Base-by-base conservation (phyloP, 2,888 invertebrate genomes). In the Lithophane socia region DNA sequence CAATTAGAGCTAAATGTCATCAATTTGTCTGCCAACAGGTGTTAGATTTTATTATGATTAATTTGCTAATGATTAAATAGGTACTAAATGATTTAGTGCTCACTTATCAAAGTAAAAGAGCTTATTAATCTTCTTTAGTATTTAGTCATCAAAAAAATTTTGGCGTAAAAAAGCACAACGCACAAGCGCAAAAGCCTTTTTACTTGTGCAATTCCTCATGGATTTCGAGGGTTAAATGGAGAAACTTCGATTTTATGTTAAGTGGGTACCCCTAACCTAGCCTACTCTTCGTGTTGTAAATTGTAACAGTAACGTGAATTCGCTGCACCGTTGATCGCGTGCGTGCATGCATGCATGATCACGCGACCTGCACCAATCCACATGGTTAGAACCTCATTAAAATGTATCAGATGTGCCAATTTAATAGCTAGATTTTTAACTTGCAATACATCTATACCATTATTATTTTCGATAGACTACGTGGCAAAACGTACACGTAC, bases 381-480 rank as follows among this genome's bases (percentile, higher is more conserved):
- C 68, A 60, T 79, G 52, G 29, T 44, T 58, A 37, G 2, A 60
- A 42, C 4, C 54, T n/a, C 79, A 78, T 79, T 79, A 29, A 67
- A 63, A 73, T 78, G 79, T 67, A 79, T 79, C 66, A 73, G 78
- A 65, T 79, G 44, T 21, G 37, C 29, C 2, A 24, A 37, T 52
- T 73, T 8, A 37, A 16, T 56, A 67, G 52, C 13, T 29, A 52
- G 63, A 64, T 79, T 67, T 54, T 79, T 24, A 68, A 76, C 29
- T 8, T 18, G 9, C 29, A 16, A 49, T 49, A 3, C 49, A 24
- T 13, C 16, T 54, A 52, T 9, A 52, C 37, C 2, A 37, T 5
- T 37, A 18, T 42, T 12, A 47, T 47, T 42, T 49, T 42, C n/a
- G 9, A 9, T 52, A 21, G 4, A 5, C 1, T 49, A 29, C 16